These are phyloP conservation scores for Calonectris borealis DNA, from an alignment of 2,113 vertebrate species.

Conservation along the genomic window DNA sequence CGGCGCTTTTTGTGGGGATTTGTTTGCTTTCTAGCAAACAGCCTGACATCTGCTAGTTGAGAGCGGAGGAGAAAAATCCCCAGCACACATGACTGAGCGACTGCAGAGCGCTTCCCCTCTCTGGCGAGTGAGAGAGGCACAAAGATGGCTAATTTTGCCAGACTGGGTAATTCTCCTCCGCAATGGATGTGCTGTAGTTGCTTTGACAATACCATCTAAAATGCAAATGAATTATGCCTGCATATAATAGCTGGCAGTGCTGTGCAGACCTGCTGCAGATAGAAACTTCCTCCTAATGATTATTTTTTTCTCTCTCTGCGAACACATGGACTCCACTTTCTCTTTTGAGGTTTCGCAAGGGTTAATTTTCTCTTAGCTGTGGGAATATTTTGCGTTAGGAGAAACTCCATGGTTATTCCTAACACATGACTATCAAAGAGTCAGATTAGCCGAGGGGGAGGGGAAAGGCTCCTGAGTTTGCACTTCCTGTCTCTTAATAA, in stretches of 20 bases:
- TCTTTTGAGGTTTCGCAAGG: constrained; percentile 43
- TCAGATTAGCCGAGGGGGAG: constrained; percentile 70
- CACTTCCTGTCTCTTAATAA: constrained; percentile 78
- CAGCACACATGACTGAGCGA: background rate
- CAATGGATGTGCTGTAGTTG: background rate
- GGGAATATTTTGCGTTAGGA: constrained; percentile 68
- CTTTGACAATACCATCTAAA: constrained; percentile 53
- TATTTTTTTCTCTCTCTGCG: background rate
- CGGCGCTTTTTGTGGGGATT: background rate
- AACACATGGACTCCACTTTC: constrained; percentile 2
- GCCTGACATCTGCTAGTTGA: constrained; percentile 3
- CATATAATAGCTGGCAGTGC: background rate
- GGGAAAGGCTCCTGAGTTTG: constrained; percentile 68
- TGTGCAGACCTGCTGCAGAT: background rate
- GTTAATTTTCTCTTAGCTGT: constrained; percentile 75
- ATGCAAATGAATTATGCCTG: constrained; percentile 58
- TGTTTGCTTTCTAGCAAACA: constrained; percentile 1
- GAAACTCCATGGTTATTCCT: constrained; percentile 75
- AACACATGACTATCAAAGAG: constrained; percentile 78
- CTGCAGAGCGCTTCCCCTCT: background rate
- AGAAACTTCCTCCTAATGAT: constrained; percentile 39
- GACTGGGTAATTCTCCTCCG: background rate
- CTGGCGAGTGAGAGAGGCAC: background rate
- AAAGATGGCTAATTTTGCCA: constrained; percentile 46
- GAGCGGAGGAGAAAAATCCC: background rate